Percentiles rank a stretch among this genome's conserved stretches.
These are phyloP conservation scores for Petrolisthes manimaculis DNA, from an alignment of 2,888 invertebrate species.

Conservation along the genomic window DNA sequence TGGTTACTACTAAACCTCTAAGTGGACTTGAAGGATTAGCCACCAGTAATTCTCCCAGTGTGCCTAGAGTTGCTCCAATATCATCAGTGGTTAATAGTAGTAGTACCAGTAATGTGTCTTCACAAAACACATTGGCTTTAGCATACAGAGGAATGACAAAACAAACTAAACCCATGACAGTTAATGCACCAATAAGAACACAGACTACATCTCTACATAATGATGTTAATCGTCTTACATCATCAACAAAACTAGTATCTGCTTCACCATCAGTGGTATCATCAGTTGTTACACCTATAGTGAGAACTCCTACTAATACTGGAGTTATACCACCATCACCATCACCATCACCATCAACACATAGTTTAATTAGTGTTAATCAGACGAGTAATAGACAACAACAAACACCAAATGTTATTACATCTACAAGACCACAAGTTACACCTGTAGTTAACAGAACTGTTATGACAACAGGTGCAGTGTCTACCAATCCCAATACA, in stretches of 20 bases:
- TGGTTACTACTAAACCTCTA: conserved; percentile 5
- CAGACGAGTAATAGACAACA: conserved; percentile 21
- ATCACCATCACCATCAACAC: background rate
- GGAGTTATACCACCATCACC: background rate
- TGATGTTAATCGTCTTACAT: conserved; percentile 32
- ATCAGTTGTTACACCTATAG: conserved; percentile 43
- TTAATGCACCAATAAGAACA: conserved; percentile 34
- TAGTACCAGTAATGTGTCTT: too few relatives aligned
- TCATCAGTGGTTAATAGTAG: conserved; percentile 38
- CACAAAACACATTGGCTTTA: conserved; percentile 59
- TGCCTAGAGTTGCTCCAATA: conserved; percentile 48
- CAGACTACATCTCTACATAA: conserved; percentile 16
- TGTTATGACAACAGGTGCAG: conserved; percentile 15
- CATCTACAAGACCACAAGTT: conserved; percentile 37
- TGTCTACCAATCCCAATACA: conserved; percentile 1
- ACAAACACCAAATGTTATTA: conserved; percentile 16
- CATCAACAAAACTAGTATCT: conserved; percentile 43
- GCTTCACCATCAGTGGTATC: conserved; percentile 51
- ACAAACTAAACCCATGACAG: conserved; percentile 41
- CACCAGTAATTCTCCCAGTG: conserved; percentile 41
- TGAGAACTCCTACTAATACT: conserved; percentile 24
- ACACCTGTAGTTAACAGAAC: conserved; percentile 43
- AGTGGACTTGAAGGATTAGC: conserved; percentile 21
- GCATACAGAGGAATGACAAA: conserved; percentile 62
- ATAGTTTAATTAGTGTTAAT: conserved; percentile 24